phyloP scores from a whole-genome alignment of 2,888 invertebrate genomes.

The Cheilosia impressa region DNA sequence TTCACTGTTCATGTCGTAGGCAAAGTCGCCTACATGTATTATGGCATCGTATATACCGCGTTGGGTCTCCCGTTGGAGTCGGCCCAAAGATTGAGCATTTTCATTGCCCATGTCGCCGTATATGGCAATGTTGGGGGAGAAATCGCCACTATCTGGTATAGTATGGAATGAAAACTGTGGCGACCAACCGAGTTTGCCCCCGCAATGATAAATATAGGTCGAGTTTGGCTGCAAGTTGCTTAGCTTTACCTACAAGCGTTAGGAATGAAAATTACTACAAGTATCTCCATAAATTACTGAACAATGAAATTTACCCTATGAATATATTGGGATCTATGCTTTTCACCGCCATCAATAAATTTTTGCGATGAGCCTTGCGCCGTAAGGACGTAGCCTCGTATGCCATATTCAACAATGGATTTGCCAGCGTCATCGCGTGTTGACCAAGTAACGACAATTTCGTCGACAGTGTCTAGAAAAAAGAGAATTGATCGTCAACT shows the following conservation, averaged over 20 bases:
- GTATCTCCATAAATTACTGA: conserved; percentile 7
- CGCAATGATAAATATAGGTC: conserved; percentile 92
- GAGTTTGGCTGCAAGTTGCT: conserved; percentile 86
- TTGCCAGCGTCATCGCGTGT: conserved; percentile 88
- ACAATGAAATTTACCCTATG: conserved; percentile 87
- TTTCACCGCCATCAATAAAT: conserved; percentile 90
- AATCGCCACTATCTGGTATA: conserved; percentile 85
- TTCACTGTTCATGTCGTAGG: conserved; percentile 95
- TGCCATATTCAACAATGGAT: conserved; percentile 91
- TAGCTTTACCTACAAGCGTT: conserved; percentile 83
- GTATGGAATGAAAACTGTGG: conserved; percentile 90
- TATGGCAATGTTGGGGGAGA: conserved; percentile 92
- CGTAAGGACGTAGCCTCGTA: conserved; percentile 85
- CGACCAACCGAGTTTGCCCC: conserved; percentile 93
- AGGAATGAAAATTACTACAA: background rate
- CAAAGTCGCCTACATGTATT: conserved; percentile 97
- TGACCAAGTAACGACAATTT: conserved; percentile 93
- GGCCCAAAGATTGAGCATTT: conserved; percentile 93
- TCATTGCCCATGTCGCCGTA: conserved; percentile 98
- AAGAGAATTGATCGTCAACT: conserved; percentile 8
- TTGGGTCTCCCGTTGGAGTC: conserved; percentile 93
- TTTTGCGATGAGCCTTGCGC: conserved; percentile 86
- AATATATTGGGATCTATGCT: conserved; percentile 88
- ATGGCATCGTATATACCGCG: conserved; percentile 92
- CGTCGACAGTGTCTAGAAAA: conserved; percentile 86